Conservation (phyloP, 2,797 vertebrate genomes). For the Pantherophis alleghaniensis region DNA sequence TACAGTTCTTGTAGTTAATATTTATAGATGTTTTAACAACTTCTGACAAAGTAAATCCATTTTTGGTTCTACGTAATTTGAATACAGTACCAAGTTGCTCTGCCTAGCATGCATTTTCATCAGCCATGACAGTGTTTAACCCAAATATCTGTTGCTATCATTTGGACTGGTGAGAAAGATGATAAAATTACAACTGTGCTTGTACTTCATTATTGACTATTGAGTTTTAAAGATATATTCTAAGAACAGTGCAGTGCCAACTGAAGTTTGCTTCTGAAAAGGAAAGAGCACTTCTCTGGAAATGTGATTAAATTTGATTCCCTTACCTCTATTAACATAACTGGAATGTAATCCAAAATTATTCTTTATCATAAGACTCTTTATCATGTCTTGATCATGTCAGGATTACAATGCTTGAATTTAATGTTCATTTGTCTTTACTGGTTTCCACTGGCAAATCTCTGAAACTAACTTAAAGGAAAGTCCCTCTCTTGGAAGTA, state of each 20-base stretch:
- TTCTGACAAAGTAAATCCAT: accelerated
- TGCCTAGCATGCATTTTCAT: neutral
- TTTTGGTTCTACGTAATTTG: neutral
- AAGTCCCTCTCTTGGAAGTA: too few species aligned
- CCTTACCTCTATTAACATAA: neutral
- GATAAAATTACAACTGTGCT: neutral
- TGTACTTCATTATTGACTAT: neutral
- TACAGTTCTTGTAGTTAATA: neutral
- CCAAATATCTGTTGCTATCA: neutral
- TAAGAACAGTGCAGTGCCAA: neutral
- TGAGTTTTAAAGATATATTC: neutral
- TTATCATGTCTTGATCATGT: neutral
- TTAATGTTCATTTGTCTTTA: neutral
- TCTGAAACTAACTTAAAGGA: neutral
- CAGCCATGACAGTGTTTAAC: neutral
- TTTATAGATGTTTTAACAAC: neutral
- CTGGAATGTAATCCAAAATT: conserved; percentile 3
- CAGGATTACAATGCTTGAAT: neutral
- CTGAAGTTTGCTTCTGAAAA: neutral
- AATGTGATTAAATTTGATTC: conserved; percentile 8
- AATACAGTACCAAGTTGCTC: neutral
- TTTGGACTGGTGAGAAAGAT: neutral
- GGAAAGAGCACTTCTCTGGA: conserved; percentile 4
- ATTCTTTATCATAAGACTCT: neutral
- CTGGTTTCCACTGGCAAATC: neutral